These are phyloP conservation scores for Catocala fraxini DNA, from an alignment of 2,888 invertebrate species.

Conservation along the genomic window DNA sequence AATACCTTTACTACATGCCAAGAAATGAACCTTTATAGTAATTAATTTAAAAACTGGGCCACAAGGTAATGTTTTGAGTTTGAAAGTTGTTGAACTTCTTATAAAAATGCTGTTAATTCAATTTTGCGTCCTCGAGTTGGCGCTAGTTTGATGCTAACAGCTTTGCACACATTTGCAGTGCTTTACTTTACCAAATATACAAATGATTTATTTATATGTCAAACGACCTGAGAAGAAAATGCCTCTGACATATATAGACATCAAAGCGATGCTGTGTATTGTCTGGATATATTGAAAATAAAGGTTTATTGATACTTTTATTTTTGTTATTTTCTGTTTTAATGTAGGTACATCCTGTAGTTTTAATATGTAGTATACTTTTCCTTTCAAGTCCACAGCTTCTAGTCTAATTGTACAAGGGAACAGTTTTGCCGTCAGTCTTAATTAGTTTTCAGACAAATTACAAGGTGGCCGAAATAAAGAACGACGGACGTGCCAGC, in stretches of 20 bases:
- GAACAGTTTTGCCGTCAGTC: neutral
- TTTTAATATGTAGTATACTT: neutral
- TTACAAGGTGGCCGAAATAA: constrained; percentile 1
- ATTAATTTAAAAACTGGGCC: no score
- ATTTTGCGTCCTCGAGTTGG: neutral
- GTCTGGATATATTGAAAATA: neutral
- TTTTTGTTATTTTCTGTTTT: no score
- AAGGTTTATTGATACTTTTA: no score
- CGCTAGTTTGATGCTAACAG: neutral
- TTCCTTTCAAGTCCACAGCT: neutral
- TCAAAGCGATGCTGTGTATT: neutral
- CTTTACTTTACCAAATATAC: neutral
- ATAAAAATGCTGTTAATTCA: neutral
- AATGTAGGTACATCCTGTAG: no score
- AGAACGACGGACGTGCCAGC: neutral
- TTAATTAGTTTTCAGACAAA: neutral
- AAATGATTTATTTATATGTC: no score
- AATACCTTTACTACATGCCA: no score
- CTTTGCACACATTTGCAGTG: neutral
- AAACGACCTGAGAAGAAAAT: neutral
- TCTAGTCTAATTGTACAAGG: neutral
- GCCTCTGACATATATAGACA: neutral
- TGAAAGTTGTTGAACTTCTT: no score
- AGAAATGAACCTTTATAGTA: no score
- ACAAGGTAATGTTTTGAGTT: no score